Conservation (phyloP, 2,888 invertebrate species). For the Xylota segnis region DNA sequence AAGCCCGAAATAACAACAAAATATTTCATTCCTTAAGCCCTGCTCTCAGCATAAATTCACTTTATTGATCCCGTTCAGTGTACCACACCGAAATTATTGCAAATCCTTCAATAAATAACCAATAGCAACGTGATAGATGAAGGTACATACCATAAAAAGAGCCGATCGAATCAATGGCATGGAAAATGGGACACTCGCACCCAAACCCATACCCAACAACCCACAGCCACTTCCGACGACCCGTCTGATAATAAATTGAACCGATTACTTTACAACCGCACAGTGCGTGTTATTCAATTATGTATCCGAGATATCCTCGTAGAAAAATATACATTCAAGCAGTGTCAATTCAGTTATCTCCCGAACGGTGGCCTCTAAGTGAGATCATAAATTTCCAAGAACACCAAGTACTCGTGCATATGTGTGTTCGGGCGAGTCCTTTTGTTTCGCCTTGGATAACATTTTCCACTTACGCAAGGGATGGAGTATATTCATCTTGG, state of each 20-base stretch:
- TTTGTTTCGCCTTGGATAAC: conserved; percentile 55
- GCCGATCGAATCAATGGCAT: conserved; percentile 21
- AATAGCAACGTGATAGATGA: conserved; percentile 8
- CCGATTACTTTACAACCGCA: conserved; percentile 39
- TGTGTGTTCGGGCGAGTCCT: conserved; percentile 28
- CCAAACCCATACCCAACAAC: not conserved
- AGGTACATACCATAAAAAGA: conserved; percentile 26
- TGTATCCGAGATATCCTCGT: conserved; percentile 16
- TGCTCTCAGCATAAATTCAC: conserved; percentile 16
- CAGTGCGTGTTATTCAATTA: conserved; percentile 55
- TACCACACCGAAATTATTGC: conserved; percentile 24
- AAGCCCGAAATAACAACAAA: not conserved
- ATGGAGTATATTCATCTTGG: conserved; percentile 51
- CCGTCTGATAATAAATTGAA: conserved; percentile 43
- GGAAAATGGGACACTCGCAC: conserved; percentile 6
- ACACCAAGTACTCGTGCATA: not conserved
- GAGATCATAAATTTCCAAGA: conserved; percentile 47
- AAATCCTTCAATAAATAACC: conserved; percentile 52
- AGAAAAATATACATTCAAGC: conserved; percentile 45
- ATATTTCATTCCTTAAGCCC: not conserved
- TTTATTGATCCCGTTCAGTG: conserved; percentile 21
- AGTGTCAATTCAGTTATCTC: conserved; percentile 64
- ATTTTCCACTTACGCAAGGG: conserved; percentile 60
- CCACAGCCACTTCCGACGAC: not conserved
- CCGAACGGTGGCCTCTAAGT: conserved; percentile 36